Evolutionary conservation across 1,140 invertebrate species (phyloP), one percentile per base, ranked within the genome.

Genomic region (Mamestra configurata): DNA sequence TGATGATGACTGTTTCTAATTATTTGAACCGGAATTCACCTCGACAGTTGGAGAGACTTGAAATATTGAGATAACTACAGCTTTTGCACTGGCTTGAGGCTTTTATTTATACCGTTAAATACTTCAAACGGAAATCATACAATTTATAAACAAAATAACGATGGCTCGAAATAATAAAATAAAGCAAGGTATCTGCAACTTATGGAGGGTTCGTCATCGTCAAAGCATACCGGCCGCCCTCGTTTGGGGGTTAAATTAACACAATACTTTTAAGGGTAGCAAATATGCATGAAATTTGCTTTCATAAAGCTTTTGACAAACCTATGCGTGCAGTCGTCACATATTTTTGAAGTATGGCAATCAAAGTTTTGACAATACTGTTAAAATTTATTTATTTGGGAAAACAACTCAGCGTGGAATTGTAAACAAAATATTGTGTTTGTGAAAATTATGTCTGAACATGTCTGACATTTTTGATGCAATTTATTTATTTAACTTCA

Each of bases 201-300:
- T 78, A 73, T 40, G 13, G 18, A 46, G 18, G 40, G 66, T 3
- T 37, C 66, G 66, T 90, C 89, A 91, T 37, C 66, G 40, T 90
- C 89, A 91, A 92, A 92, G 92, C 92, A 93, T 92, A 86, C 92
- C 92, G 70, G 64, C 70, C 81, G 55, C 76, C 79, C 79, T 81
- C 83, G 83, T 82, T 84, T 72, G 70, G 79, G 86, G 86, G 83
- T 76, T 55, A 87, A 89, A 91, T 90, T 88, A 89, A 82, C 83
- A 82, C 82, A 85, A 85, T 86, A 90, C 87, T 92, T 88, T 86
- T 85, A 89, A 86, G 82, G 85, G 87, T 88, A 84, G 78, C 86
- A 87, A 89, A 83, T 86, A 89, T 88, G 86, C 78, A 61, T 55
- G 79, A 84, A 86, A 88, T 88, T 84, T 77, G 81, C 82, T 81